Conservation (phyloP, 2,797 vertebrate genomes). For the Dermochelys coriacea region DNA sequence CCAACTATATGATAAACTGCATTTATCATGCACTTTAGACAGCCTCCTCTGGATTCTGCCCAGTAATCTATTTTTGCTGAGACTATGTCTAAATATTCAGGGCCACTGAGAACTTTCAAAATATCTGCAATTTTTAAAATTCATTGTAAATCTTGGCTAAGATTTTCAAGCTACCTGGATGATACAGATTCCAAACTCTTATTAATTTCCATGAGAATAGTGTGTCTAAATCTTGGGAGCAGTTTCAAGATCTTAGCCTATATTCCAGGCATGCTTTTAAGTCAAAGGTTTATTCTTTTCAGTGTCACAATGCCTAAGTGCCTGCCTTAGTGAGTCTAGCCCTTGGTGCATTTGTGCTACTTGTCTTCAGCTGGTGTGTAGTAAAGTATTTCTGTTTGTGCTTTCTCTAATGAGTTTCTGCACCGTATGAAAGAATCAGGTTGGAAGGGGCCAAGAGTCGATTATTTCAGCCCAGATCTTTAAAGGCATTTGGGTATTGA, state of each 20-base stretch:
- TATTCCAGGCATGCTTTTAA: constrained; percentile 16
- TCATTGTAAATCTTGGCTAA: background rate
- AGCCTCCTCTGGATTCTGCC: background rate
- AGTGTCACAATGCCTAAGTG: too few species aligned
- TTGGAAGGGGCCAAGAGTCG: background rate
- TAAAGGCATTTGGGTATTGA: background rate
- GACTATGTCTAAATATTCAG: background rate
- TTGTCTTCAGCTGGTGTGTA: background rate
- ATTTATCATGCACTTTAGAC: background rate
- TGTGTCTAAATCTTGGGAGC: background rate
- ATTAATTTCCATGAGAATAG: background rate
- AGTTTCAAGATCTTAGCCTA: background rate
- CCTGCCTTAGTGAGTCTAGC: too few species aligned
- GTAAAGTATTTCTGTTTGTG: background rate
- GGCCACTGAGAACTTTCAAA: background rate
- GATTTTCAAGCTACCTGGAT: constrained; percentile 1
- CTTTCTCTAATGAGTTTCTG: background rate
- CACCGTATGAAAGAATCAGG: background rate
- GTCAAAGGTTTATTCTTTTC: background rate
- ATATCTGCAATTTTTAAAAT: background rate
- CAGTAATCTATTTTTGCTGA: background rate
- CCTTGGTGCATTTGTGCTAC: background rate
- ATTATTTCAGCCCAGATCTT: background rate
- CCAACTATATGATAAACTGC: background rate
- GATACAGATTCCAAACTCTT: background rate